A percentile compares a stretch with the other conserved stretches of the same genome.
phyloP scores from a whole-genome alignment of 2,888 invertebrate species.

The Blastobasis lacticolella region DNA sequence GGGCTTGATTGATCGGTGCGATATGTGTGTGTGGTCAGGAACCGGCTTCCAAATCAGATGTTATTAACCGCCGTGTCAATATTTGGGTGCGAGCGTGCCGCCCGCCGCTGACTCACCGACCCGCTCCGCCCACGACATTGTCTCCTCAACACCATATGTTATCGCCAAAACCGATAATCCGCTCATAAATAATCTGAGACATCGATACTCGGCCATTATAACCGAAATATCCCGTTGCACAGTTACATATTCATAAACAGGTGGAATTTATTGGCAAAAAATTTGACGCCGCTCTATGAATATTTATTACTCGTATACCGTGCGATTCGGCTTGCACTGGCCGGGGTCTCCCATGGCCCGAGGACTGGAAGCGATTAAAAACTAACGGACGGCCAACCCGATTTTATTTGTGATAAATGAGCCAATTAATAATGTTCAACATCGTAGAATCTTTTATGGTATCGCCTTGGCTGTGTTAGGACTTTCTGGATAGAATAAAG shows the following conservation, averaged over 20 bases:
- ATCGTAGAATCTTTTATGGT: not conserved
- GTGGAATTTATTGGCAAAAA: conserved; percentile 9
- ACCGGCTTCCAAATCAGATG: conserved; percentile 32
- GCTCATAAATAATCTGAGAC: conserved; percentile 16
- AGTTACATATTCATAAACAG: conserved; percentile 17
- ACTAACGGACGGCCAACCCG: conserved; percentile 8
- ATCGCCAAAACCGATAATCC: conserved; percentile 27
- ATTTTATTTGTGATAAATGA: conserved; percentile 11
- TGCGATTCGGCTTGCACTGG: conserved; percentile 1
- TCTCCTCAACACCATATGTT: conserved; percentile 18
- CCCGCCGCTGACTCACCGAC: conserved; percentile 40
- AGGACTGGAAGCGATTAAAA: conserved; percentile 3
- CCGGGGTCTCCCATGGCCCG: conserved; percentile 4
- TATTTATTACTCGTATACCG: conserved; percentile 6
- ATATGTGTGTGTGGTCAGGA: conserved; percentile 17
- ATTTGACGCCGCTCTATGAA: conserved; percentile 8
- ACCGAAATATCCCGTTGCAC: conserved; percentile 20
- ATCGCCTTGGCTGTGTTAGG: not conserved
- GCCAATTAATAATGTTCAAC: conserved; percentile 8
- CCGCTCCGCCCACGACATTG: conserved; percentile 37
- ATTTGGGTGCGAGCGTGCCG: conserved; percentile 40
- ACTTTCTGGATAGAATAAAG: not conserved
- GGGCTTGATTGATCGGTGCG: too few relatives aligned
- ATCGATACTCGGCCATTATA: conserved; percentile 19
- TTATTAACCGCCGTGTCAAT: conserved; percentile 35